phyloP scores from a whole-genome alignment of 2,113 vertebrate species.

The Tyto alba region DNA sequence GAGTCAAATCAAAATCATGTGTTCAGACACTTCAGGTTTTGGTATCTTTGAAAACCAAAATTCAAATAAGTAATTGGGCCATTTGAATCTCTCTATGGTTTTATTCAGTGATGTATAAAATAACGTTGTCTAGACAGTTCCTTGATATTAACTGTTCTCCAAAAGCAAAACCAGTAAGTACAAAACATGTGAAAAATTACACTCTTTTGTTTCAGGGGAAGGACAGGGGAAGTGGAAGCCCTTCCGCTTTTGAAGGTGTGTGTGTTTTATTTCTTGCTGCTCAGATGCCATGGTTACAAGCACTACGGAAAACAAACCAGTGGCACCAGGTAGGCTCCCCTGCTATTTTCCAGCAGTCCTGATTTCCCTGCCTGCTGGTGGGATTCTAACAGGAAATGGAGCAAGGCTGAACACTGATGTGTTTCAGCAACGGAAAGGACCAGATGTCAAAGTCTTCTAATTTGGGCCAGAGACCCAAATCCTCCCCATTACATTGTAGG shows the following conservation, averaged over 20 bases:
- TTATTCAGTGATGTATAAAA: not conserved
- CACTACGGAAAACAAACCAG: not conserved
- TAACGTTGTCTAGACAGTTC: not conserved
- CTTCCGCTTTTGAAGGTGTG: not conserved
- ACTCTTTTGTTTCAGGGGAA: slow-evolving; percentile 10
- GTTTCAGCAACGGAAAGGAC: not conserved
- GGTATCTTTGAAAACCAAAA: not conserved
- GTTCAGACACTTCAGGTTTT: not conserved
- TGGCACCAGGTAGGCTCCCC: not conserved
- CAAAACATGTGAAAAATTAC: not conserved
- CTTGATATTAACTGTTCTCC: not conserved
- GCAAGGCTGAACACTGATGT: not conserved
- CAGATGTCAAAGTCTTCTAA: not conserved
- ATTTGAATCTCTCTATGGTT: not conserved
- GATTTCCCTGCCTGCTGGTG: not conserved
- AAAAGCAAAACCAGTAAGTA: not conserved
- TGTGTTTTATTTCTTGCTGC: not conserved
- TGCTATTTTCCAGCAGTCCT: not conserved
- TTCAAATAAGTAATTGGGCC: not conserved
- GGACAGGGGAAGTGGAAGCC: slow-evolving; percentile 16
- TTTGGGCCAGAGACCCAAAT: not conserved
- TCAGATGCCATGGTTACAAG: slow-evolving; percentile 3
- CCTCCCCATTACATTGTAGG: not conserved
- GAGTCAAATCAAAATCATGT: not conserved
- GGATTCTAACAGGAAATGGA: not conserved